Evolutionary conservation across 2,113 vertebrate genomes (phyloP).

Genomic region (Dicrurus megarhynchus): DNA sequence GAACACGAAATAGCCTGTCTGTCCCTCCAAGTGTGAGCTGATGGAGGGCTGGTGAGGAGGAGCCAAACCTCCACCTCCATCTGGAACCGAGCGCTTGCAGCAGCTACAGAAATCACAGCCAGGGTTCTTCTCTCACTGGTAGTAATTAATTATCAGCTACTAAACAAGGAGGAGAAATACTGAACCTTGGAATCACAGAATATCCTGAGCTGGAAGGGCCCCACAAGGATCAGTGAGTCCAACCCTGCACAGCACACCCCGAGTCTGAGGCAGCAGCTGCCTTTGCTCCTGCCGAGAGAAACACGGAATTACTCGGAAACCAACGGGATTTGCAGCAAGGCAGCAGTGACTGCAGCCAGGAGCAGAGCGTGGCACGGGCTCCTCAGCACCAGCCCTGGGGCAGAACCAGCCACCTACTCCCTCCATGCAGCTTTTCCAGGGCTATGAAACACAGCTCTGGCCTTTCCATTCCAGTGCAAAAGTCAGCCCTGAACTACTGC

Average conservation of each 20-base stretch:
- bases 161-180: neutral
- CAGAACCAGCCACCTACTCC: neutral
- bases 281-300: neutral
- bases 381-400: neutral
- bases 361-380: fast-evolving
- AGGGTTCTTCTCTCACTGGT: neutral
- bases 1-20: fast-evolving
- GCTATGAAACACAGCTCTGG: fast-evolving
- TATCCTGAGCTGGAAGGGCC: neutral
- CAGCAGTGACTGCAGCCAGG: fast-evolving
- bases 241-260: no score
- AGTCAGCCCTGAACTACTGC: neutral
- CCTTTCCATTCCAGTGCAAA: neutral
- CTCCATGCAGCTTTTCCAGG: fast-evolving
- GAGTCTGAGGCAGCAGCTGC: neutral
- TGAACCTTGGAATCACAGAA: fast-evolving
- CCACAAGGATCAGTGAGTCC: neutral
- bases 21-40: neutral
- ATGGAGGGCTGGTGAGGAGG: neutral
- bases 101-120: neutral
- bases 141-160: neutral
- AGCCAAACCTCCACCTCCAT: neutral
- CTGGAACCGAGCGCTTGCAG: fast-evolving
- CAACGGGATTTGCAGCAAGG: fast-evolving
- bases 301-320: neutral